Base-by-base conservation (phyloP, 2,113 vertebrate genomes). In the Lagopus leucura region DNA sequence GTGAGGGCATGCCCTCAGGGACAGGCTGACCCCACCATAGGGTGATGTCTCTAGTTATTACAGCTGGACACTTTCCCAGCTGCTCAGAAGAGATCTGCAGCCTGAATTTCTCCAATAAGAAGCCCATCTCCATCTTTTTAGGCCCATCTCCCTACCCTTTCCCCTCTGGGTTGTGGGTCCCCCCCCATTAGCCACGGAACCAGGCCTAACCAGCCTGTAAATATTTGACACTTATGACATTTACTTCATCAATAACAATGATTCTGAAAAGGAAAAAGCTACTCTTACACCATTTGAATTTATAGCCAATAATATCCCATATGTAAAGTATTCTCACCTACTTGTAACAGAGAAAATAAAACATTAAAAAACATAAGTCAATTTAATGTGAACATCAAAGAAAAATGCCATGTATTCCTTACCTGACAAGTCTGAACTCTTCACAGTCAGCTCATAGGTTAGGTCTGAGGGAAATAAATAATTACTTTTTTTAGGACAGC, bases 381-480 rank as follows among this genome's bases (percentile, higher is more conserved):
- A 30, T 28, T 75, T 43, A 72, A 52, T 9, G 17, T 2, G 38
- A 86, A 34, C 11, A 34, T 36, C 11, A 20, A 65, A 73, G 43
- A 57, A 80, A 45, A 79, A 78, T 14, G 30, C 12, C 11, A 2
- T 1, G 9, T 36, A 10, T 63, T 61, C 89, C 98, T 99, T 98
- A 99, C 99, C 99, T 97, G 98, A 97, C 28, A 98, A 97, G 64
- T 99, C 98, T 4, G 98, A 98, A 97, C 98, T 98, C 96, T 98
- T 99, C 89, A 99, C 97, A 16, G 98, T 99, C 97, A 99, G 98
- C 95, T 99, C 99, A 45, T 99, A 99, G 3, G 99, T 99, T 95
- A 99, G 95, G 96, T 99, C 99, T 99, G 95, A 96, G 94, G 90
- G 87, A 82, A 97, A 88, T 34, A 70, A 87, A 58, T 20, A 75